Evolutionary conservation across 2,113 vertebrate genomes (phyloP), one percentile per base, ranked within the genome.

Genomic region (Gallinago paraguaiae): DNA sequence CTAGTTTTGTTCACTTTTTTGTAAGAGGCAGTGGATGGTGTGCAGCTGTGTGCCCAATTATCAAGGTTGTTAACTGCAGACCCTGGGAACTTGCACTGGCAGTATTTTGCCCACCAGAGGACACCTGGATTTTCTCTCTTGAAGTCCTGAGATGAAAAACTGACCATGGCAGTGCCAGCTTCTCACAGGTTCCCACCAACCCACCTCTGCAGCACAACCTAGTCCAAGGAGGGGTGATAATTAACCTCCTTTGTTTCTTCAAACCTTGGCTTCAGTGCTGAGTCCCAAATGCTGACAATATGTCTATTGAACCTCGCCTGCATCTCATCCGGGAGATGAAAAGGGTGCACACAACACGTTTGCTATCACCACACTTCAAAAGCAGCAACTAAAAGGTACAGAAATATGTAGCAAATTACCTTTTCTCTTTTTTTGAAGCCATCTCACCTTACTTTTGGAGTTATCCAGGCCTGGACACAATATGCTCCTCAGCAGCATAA

Each of bases 61-160:
- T 12, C 23, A 25, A 13, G 37, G 39, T 1, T 20, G 17, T 63
- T 15, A 53, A 70, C 11, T 24, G 28, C 25, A 33, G n/a, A 53
- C 28, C 25, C 57, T 2, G 17, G 23, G 14, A 46, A 56, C 7
- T 12, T 46, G 22, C 8, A 27, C 17, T 19, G 27, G 16, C 1
- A 39, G 27, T 8, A 24, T 60, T 71, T 41, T 31, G n/a, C 57
- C 31, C n/a, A 28, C 28, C 2, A 1, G 33, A 67, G 61, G 27
- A 11, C 1, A 3, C 27, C 19, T 43, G 41, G 48, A 46, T 0
- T 1, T 3, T 79, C 23, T 48, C 33, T n/a, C 57, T 41, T 25
- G 2, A 65, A 50, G 35, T 23, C 19, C 50, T 14, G 15, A 7
- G 43, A 45, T 31, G 48, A 35, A 53, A 10, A 59, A 22, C n/a